Evolutionary conservation across 2,797 vertebrate species (phyloP).

Genomic region (Ataeniobius toweri): DNA sequence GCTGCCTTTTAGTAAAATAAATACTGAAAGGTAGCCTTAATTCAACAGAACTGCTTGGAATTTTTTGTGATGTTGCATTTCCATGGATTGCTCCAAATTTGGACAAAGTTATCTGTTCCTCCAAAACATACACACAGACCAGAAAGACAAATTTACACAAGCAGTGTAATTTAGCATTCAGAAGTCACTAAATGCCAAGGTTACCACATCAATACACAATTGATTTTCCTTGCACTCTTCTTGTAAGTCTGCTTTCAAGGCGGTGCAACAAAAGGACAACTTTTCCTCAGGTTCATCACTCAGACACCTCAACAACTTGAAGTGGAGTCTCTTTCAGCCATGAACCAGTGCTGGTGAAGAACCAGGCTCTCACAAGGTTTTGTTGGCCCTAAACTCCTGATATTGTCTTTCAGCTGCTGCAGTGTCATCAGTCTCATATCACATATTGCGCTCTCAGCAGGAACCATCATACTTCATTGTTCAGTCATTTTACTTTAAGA

Average conservation of each 20-base stretch:
- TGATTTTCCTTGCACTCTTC: conserved; percentile 37
- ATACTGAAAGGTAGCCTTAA: not conserved
- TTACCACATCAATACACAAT: conserved; percentile 44
- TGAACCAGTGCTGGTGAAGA: not conserved
- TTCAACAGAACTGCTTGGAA: not conserved
- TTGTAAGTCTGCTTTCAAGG: conserved; percentile 30
- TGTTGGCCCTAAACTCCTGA: not conserved
- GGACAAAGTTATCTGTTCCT: conserved; percentile 9
- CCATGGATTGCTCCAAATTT: conserved; percentile 11
- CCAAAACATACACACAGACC: conserved; percentile 28
- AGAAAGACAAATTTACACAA: conserved; percentile 15
- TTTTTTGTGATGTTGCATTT: conserved; percentile 23
- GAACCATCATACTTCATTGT: conserved; percentile 10
- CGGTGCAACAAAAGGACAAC: not conserved
- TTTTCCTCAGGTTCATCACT: not conserved
- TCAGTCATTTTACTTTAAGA: conserved; percentile 5
- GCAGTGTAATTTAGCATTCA: conserved; percentile 45
- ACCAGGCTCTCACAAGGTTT: not conserved
- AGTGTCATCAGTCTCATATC: not conserved
- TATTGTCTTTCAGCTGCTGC: not conserved
- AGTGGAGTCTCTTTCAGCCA: not conserved
- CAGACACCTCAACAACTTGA: not conserved
- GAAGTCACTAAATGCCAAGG: conserved; percentile 60
- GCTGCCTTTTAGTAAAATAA: not conserved
- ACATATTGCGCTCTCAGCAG: conserved; percentile 4